Percentiles rank a stretch among this genome's conserved stretches.
Evolutionary conservation across 2,888 invertebrate species (phyloP).

Genomic region (Creontiades dilutus): DNA sequence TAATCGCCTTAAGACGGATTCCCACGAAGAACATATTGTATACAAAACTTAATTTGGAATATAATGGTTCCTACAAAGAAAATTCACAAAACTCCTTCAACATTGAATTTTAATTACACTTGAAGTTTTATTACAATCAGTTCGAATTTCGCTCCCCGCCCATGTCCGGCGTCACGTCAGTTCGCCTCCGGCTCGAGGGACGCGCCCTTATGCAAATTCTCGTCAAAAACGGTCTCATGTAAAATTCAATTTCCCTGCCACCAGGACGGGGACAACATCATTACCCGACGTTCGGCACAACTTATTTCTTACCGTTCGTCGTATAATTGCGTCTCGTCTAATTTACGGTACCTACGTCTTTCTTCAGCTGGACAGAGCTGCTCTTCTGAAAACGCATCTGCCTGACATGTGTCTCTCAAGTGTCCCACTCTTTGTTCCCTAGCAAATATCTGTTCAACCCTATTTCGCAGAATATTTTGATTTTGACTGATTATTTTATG

Average conservation of each 20-base stretch:
- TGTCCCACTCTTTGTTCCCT: not conserved
- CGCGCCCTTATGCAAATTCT: not conserved
- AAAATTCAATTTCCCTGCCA: not conserved
- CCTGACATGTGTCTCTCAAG: conserved; percentile 38
- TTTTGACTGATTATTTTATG: too few species aligned
- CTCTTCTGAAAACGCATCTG: conserved; percentile 43
- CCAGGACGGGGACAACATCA: not conserved
- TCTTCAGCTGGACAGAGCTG: conserved; percentile 41
- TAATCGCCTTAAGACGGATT: too few species aligned
- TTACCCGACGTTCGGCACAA: conserved; percentile 23
- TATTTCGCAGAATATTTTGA: too few species aligned
- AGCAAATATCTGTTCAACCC: not conserved
- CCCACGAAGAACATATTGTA: too few species aligned
- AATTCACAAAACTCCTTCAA: too few species aligned
- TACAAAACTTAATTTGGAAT: too few species aligned
- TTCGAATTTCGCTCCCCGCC: not conserved
- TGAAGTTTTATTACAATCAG: too few species aligned
- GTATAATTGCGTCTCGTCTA: conserved; percentile 58
- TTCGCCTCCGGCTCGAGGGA: not conserved
- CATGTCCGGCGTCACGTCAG: not conserved
- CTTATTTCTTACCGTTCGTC: conserved; percentile 9
- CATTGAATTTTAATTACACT: too few species aligned
- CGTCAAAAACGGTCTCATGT: conserved; percentile 30
- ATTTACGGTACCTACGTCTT: conserved; percentile 25
- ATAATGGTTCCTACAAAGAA: too few species aligned